Conservation (phyloP, 2,113 vertebrate genomes). For the Tautogolabrus adspersus region DNA sequence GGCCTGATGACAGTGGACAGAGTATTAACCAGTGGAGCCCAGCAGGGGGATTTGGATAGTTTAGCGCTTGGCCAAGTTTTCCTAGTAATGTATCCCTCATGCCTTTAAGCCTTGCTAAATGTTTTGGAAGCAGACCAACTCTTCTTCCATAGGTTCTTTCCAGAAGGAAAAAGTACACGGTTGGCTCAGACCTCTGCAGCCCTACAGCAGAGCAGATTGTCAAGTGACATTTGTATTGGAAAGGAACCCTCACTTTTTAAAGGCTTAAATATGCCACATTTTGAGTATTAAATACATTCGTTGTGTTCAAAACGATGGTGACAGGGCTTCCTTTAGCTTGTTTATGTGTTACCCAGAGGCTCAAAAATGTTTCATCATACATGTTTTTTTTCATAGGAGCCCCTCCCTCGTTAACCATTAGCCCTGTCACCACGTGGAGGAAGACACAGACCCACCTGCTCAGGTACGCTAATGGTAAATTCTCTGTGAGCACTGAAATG, state of each 20-base stretch:
- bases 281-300: too few relatives aligned
- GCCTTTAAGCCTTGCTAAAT: conserved; percentile 51
- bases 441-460: too few relatives aligned
- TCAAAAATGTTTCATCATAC: too few relatives aligned
- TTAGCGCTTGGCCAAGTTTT: conserved; percentile 41
- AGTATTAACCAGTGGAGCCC: conserved; percentile 14
- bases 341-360: too few relatives aligned
- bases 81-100: conserved; percentile 52
- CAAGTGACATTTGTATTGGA: neutral
- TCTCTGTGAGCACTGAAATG: too few relatives aligned
- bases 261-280: too few relatives aligned
- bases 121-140: conserved; percentile 48
- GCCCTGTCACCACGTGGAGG: too few relatives aligned
- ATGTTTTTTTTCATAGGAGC: too few relatives aligned
- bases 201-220: conserved; percentile 4
- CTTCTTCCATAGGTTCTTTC: conserved; percentile 27
- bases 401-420: too few relatives aligned
- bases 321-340: too few relatives aligned
- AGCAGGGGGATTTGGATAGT: conserved; percentile 30
- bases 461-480: too few relatives aligned
- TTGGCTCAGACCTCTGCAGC: conserved; percentile 13
- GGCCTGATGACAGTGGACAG: conserved; percentile 7
- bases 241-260: neutral
- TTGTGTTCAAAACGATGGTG: too few relatives aligned
- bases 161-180: conserved; percentile 12